phyloP scores from a whole-genome alignment of 2,888 invertebrate species.

The Agrochola lychnidis region DNA sequence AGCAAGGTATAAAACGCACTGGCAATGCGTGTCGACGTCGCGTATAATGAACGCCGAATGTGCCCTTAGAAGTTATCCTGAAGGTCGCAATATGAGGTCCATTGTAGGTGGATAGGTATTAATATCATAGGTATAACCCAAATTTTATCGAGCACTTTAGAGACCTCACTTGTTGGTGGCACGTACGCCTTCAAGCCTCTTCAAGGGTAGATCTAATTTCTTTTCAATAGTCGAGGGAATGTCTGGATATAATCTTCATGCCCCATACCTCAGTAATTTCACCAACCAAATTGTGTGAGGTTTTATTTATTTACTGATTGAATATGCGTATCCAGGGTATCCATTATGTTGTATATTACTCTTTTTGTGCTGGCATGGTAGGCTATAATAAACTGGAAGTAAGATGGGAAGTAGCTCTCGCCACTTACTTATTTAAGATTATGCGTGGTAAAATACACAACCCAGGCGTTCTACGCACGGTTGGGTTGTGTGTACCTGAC shows the following conservation, averaged over 20 bases:
- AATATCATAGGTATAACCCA: conserved; percentile 14
- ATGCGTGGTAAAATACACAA: no score
- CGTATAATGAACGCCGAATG: neutral
- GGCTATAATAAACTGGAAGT: no score
- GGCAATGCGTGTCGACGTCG: neutral
- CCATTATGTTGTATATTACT: no score
- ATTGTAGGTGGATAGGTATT: neutral
- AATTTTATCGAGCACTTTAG: conserved; percentile 18
- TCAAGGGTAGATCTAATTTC: conserved; percentile 40
- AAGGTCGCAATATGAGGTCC: neutral
- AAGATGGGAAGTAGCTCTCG: no score
- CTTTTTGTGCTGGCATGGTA: no score
- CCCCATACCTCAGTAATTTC: neutral
- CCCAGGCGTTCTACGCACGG: no score
- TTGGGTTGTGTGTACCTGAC: no score
- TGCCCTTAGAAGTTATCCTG: neutral
- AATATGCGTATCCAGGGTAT: neutral
- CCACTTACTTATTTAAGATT: no score
- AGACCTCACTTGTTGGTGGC: conserved; percentile 19
- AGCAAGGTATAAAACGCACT: neutral
- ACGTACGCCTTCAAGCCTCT: conserved; percentile 25
- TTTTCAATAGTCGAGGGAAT: conserved; percentile 24
- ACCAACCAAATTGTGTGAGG: neutral
- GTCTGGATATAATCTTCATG: conserved; percentile 12
- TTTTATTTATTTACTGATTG: neutral